Base-by-base conservation (phyloP, 1,140 invertebrate genomes). In the Eupeodes corollae region DNA sequence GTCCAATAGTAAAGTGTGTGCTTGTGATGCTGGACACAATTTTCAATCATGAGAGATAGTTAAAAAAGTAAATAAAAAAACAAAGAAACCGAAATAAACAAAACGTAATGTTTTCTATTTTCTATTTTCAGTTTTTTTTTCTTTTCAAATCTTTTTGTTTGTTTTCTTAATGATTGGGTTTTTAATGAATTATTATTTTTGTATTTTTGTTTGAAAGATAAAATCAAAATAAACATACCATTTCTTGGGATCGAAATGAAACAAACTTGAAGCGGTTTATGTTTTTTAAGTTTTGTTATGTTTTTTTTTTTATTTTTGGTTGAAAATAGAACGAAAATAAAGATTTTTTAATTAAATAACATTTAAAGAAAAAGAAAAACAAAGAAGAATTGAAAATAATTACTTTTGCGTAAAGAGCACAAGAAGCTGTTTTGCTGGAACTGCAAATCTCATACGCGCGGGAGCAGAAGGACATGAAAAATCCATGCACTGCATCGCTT, bases 1-100 rank as follows among this genome's bases (percentile, higher is more conserved):
- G 61, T 77, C 75, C 71, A 77, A 74, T 68, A 77, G 75, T 52
- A 77, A 72, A 67, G 75, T 74, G 71, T 77, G 75, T 63, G 75
- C 75, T 63, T 77, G 76, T 64, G 74, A 75, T 67, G 74, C 75
- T 77, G 61, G 63, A 65, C 62, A 67, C 61, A 66, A 71, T 70
- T 64, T 54, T 68, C 63, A 61, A 58, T 52, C 54, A 55, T 47
- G 57, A 55, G 59, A 56, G 56, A 60, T 49, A 56, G 54, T 63
- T 66, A 60, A 55, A 57, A 58, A 54, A 53, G 63, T 47, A 46
- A 32, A 40, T 67, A 70, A 73, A n/a, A 14, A 37, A 45, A 45
- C 14, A 15, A 45, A 45, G 14, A 45, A 19, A 26, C 15, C 12
- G 34, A 35, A 35, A 35, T 18, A 46, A 31, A 38, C 21, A 46